Evolutionary conservation across 2,113 vertebrate genomes (phyloP).

Genomic region (Callionymus lyra): DNA sequence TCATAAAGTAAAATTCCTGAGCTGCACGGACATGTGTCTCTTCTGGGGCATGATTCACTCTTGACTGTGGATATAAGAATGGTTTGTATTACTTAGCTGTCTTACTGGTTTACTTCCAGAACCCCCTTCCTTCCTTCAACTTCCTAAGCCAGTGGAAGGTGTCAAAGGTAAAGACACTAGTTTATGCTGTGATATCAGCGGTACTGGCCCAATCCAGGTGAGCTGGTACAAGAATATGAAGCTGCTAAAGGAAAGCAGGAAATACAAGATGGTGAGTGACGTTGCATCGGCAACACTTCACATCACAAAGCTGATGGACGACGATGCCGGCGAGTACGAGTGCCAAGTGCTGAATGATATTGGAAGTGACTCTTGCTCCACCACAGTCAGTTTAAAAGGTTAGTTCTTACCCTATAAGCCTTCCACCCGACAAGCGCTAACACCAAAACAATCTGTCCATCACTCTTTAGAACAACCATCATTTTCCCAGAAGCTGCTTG

Average conservation of each 20-base stretch:
- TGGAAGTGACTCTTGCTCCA: slow-evolving; percentile 75
- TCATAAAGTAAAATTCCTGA: no score
- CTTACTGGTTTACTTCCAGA: slow-evolving; percentile 67
- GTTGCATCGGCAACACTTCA: slow-evolving; percentile 76
- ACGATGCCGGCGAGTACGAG: slow-evolving; percentile 83
- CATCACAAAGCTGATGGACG: slow-evolving; percentile 75
- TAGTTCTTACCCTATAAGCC: slow-evolving; percentile 37
- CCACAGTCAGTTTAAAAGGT: slow-evolving; percentile 83
- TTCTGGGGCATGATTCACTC: no score
- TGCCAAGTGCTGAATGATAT: slow-evolving; percentile 85
- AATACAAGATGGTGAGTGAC: slow-evolving; percentile 81
- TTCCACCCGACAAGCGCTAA: slow-evolving; percentile 19
- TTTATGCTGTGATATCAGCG: slow-evolving; percentile 84
- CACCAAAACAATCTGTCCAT: slow-evolving; percentile 46
- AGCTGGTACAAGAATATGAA: slow-evolving; percentile 89
- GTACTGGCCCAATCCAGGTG: slow-evolving; percentile 82
- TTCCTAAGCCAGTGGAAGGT: slow-evolving; percentile 74
- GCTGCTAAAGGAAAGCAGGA: slow-evolving; percentile 84
- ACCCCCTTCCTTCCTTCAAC: slow-evolving; percentile 82
- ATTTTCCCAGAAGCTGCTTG: slow-evolving; percentile 80
- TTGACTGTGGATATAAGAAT: no score
- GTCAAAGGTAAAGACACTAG: slow-evolving; percentile 80
- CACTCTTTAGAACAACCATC: slow-evolving; percentile 77
- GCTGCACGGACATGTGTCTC: no score
- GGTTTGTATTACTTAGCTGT: no score